These are phyloP conservation scores for Pollachius pollachius DNA, from an alignment of 2,113 vertebrate species.

Conservation along the genomic window DNA sequence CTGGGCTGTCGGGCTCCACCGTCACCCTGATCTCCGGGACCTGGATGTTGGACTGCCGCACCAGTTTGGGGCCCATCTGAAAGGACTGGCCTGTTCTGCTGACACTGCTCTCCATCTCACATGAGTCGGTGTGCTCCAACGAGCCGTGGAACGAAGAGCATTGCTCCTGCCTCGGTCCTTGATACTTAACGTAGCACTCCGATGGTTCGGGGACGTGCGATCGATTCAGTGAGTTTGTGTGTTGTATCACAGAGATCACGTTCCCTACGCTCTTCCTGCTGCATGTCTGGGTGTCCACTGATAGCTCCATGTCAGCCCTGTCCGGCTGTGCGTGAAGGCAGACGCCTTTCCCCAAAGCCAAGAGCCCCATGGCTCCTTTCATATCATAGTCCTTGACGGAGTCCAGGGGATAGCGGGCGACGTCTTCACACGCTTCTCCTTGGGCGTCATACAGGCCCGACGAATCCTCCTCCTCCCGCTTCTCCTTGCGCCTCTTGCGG, in stretches of 20 bases:
- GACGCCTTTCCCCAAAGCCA: slow-evolving; percentile 67
- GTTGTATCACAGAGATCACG: slow-evolving; percentile 98
- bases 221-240: slow-evolving; percentile 92
- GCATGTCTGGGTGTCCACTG: slow-evolving; percentile 62
- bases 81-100: slow-evolving; percentile 67
- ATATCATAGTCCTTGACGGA: slow-evolving; percentile 77
- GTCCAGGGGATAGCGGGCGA: slow-evolving; percentile 45
- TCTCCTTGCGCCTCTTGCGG: slow-evolving; percentile 93
- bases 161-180: slow-evolving; percentile 40
- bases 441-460: slow-evolving; percentile 72
- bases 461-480: slow-evolving; percentile 92
- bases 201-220: slow-evolving; percentile 81
- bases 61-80: slow-evolving; percentile 82
- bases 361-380: slow-evolving; percentile 74
- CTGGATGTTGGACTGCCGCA: slow-evolving; percentile 93
- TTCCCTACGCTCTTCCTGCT: slow-evolving; percentile 85
- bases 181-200: slow-evolving; percentile 63
- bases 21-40: slow-evolving; percentile 98
- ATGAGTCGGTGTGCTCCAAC: slow-evolving; percentile 75
- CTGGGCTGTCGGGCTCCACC: slow-evolving; percentile 93
- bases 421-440: slow-evolving; percentile 65
- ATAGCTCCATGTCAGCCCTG: slow-evolving; percentile 79
- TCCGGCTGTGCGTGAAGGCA: slow-evolving; percentile 66
- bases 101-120: slow-evolving; percentile 74
- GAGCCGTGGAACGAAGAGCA: slow-evolving; percentile 40